Percentiles rank a stretch among this genome's conserved stretches.
Evolutionary conservation across 2,888 invertebrate species (phyloP).

Genomic region (Oasisia sp.): DNA sequence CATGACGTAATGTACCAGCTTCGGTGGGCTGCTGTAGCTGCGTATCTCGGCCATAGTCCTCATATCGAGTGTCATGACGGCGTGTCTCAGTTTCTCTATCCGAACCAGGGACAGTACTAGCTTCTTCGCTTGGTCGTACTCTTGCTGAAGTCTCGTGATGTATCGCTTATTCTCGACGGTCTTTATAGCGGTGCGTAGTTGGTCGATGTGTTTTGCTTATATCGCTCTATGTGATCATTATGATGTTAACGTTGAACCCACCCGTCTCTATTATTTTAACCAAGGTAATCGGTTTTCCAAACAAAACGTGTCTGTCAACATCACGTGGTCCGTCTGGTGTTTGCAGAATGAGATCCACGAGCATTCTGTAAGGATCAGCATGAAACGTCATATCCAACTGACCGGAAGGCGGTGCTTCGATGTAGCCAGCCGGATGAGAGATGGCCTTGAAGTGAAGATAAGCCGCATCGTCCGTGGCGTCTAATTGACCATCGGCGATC

Average conservation of each 20-base stretch:
- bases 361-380: background rate
- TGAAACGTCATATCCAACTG: background rate
- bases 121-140: background rate
- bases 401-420: background rate
- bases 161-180: slow-evolving; percentile 19
- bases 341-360: background rate
- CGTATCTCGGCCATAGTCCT: slow-evolving; percentile 14
- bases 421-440: background rate
- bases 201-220: background rate
- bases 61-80: background rate
- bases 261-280: background rate
- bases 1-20: slow-evolving; percentile 24
- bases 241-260: background rate
- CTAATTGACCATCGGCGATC: background rate
- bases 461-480: background rate
- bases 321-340: background rate
- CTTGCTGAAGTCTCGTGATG: slow-evolving; percentile 8
- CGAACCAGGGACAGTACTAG: background rate
- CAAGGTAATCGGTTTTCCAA: background rate
- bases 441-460: background rate
- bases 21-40: slow-evolving; percentile 13
- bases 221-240: background rate
- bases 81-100: background rate
- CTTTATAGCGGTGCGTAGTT: background rate
- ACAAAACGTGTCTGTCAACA: background rate